These are phyloP conservation scores for Rhinichthys osculus DNA, from an alignment of 2,797 vertebrate genomes.

Conservation along the genomic window DNA sequence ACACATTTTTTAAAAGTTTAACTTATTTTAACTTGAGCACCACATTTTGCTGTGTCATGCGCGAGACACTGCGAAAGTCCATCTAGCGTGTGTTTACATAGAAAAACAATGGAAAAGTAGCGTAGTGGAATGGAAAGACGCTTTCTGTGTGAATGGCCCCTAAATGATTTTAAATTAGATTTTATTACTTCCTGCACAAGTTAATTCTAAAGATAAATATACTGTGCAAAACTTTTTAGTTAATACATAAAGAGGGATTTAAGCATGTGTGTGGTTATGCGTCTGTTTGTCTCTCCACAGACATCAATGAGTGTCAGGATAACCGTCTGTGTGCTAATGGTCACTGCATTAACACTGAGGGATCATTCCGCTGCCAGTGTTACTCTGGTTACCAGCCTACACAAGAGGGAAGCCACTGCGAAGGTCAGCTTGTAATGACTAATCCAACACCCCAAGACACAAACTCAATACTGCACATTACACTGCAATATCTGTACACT, in stretches of 20 bases:
- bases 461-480: not conserved
- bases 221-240: not conserved
- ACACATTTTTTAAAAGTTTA: too few relatives aligned
- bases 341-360: constrained; percentile 85
- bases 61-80: not conserved
- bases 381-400: constrained; percentile 85
- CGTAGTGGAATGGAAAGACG: not conserved
- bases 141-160: not conserved
- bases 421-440: constrained; percentile 73
- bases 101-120: too few relatives aligned
- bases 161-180: not conserved
- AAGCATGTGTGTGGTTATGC: constrained; percentile 6
- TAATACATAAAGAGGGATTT: not conserved
- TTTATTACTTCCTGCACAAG: not conserved
- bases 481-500: not conserved
- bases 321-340: constrained; percentile 82
- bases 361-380: constrained; percentile 88
- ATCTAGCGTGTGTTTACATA: too few relatives aligned
- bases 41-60: too few relatives aligned
- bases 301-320: constrained; percentile 86
- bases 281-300: constrained; percentile 65
- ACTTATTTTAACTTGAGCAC: too few relatives aligned
- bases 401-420: constrained; percentile 87
- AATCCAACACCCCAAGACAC: not conserved
- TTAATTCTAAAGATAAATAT: constrained; percentile 15